A percentile compares a stretch with the other conserved stretches of the same genome.
phyloP scores from a whole-genome alignment of 2,113 vertebrate genomes.

The Carettochelys insculpta region DNA sequence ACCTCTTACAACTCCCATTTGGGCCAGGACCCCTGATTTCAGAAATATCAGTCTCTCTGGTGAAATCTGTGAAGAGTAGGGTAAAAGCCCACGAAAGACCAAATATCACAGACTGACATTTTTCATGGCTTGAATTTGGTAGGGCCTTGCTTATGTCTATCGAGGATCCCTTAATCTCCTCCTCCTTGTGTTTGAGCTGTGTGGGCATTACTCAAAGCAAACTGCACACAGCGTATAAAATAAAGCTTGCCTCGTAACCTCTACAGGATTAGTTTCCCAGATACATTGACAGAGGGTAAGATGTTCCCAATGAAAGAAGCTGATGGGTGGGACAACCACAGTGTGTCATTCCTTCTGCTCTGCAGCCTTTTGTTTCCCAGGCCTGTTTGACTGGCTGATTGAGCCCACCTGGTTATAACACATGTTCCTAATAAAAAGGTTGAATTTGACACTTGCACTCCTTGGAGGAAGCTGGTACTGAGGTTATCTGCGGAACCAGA shows the following conservation, averaged over 20 bases:
- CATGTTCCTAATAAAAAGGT: slow-evolving; percentile 54
- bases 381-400: slow-evolving; percentile 23
- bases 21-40: no score
- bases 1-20: no score
- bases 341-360: neutral
- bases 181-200: neutral
- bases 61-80: no score
- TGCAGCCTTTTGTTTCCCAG: neutral
- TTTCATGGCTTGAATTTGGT: no score
- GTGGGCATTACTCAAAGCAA: neutral
- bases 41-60: no score
- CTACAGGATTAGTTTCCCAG: neutral
- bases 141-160: neutral
- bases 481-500: slow-evolving; percentile 13
- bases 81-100: no score
- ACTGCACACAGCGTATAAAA: neutral
- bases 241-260: neutral
- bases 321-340: neutral
- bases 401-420: slow-evolving; percentile 56
- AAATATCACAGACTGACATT: no score
- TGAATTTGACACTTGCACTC: slow-evolving; percentile 43
- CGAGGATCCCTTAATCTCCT: neutral
- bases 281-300: neutral
- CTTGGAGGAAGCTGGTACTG: slow-evolving; percentile 52
- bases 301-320: neutral